Percentiles rank a stretch among this genome's conserved stretches.
Evolutionary conservation across 2,888 invertebrate genomes (phyloP).

Genomic region (Synanthedon formicaeformis): DNA sequence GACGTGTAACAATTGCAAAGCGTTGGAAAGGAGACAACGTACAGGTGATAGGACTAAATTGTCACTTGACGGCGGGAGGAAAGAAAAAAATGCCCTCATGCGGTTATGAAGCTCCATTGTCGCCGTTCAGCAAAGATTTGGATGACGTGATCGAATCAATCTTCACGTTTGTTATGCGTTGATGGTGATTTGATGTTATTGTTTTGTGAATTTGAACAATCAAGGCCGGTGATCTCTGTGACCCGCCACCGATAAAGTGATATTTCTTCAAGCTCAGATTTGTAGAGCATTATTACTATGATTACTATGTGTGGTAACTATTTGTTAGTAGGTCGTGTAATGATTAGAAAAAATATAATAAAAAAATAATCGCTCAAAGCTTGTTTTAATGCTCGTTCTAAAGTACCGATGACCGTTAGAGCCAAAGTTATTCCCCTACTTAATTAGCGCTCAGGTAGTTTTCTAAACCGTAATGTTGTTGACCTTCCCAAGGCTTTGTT

Average conservation of each 20-base stretch:
- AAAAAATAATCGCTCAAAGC: too few species aligned
- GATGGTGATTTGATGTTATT: slow-evolving; percentile 13
- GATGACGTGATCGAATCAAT: slow-evolving; percentile 62
- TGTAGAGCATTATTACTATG: too few species aligned
- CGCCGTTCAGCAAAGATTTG: slow-evolving; percentile 59
- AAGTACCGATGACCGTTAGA: background rate
- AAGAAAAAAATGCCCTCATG: slow-evolving; percentile 24
- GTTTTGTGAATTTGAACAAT: background rate
- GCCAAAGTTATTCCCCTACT: background rate
- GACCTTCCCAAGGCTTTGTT: background rate
- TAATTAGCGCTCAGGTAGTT: background rate
- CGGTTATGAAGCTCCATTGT: slow-evolving; percentile 49
- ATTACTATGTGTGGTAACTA: too few species aligned
- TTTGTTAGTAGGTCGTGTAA: too few species aligned
- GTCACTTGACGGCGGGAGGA: slow-evolving; percentile 47
- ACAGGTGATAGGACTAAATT: slow-evolving; percentile 40
- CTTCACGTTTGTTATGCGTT: slow-evolving; percentile 62
- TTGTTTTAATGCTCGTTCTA: too few species aligned
- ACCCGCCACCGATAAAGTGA: background rate
- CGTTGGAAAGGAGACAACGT: slow-evolving; percentile 49
- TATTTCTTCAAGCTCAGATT: too few species aligned
- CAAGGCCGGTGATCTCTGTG: background rate
- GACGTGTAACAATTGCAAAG: slow-evolving; percentile 38
- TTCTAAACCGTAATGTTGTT: background rate
- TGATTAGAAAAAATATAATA: too few species aligned